Evolutionary conservation across 2,797 vertebrate species (phyloP).

Genomic region (Alectoris magna): DNA sequence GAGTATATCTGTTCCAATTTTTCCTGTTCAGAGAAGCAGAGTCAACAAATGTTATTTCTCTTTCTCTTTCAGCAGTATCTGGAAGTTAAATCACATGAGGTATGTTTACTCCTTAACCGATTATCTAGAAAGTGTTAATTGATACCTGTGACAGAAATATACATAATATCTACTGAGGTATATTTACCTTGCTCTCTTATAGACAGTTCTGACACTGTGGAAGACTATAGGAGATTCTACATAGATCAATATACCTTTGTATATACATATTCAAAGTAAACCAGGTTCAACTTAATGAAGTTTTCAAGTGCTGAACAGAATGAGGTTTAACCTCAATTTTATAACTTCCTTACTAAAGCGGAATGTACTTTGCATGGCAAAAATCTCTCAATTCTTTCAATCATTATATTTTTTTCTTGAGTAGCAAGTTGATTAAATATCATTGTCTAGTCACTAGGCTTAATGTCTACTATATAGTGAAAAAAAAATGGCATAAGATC

Average conservation of each 20-base stretch:
- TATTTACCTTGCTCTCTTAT: neutral
- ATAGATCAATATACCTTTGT: neutral
- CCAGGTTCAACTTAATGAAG: neutral
- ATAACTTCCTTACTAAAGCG: neutral
- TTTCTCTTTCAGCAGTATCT: accelerated
- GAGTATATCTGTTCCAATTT: neutral
- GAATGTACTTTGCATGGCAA: neutral
- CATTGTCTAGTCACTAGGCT: neutral
- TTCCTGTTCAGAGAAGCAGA: neutral
- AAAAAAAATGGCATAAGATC: neutral
- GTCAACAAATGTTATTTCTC: neutral
- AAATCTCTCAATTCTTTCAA: neutral
- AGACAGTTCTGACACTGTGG: neutral
- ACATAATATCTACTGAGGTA: neutral
- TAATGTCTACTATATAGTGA: neutral
- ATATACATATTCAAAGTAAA: neutral
- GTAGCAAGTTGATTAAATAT: neutral
- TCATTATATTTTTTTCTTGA: neutral
- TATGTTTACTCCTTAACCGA: neutral
- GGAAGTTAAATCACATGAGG: neutral
- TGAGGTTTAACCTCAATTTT: neutral
- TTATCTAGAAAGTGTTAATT: neutral
- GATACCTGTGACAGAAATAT: neutral
- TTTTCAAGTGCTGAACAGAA: neutral
- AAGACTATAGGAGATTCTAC: neutral